Conservation (phyloP, 2,113 vertebrate genomes). For the Corvus moneduloides region DNA sequence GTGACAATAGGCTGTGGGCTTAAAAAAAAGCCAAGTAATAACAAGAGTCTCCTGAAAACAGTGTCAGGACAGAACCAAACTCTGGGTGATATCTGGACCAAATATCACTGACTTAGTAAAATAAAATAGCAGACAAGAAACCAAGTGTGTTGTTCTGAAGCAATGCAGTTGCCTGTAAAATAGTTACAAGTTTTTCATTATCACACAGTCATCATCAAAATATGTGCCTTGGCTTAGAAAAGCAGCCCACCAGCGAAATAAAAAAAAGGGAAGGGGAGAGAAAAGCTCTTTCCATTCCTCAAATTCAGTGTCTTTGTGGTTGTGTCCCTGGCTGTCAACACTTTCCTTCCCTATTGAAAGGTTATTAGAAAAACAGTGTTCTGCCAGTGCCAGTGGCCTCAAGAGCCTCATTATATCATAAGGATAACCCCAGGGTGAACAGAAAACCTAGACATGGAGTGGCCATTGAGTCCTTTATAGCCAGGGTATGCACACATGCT, state of each 20-base stretch:
- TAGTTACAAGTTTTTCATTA: conserved; percentile 36
- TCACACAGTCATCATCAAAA: neutral
- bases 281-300: neutral
- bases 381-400: neutral
- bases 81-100: neutral
- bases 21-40: neutral
- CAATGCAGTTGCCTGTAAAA: conserved; percentile 9
- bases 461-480: neutral
- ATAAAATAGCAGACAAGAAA: conserved; percentile 45
- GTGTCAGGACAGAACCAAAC: neutral
- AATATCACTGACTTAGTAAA: neutral
- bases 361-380: neutral
- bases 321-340: neutral
- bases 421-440: neutral
- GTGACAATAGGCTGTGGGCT: neutral
- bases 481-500: neutral
- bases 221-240: neutral
- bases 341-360: neutral
- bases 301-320: neutral
- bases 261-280: neutral
- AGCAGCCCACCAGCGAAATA: neutral
- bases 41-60: neutral
- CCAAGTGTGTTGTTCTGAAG: neutral
- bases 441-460: neutral
- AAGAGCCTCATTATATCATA: neutral